These are phyloP conservation scores for Epinotia demarniana DNA, from an alignment of 2,888 invertebrate species.

Conservation along the genomic window DNA sequence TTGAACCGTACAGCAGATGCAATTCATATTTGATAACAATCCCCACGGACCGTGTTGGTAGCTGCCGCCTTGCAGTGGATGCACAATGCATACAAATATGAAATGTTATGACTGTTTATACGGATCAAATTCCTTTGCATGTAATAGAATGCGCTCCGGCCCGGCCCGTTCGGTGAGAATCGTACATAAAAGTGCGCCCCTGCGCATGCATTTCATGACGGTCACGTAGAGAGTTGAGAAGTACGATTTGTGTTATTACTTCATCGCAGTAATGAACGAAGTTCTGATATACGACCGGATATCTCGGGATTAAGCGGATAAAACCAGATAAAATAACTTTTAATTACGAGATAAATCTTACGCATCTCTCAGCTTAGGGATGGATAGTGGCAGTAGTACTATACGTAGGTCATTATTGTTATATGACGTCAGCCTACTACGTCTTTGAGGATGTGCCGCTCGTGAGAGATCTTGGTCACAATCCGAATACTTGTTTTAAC, in stretches of 20 bases:
- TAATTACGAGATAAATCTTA: conserved; percentile 42
- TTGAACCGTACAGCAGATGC: too few species aligned
- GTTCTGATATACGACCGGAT: conserved; percentile 42
- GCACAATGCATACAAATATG: too few species aligned
- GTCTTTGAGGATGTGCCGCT: background rate
- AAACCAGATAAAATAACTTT: conserved; percentile 41
- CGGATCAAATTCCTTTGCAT: too few species aligned
- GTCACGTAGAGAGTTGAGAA: conserved; percentile 41
- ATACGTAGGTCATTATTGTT: background rate
- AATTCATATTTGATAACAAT: too few species aligned
- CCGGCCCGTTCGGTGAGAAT: too few species aligned
- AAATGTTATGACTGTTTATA: too few species aligned
- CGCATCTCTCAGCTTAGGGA: conserved; percentile 12
- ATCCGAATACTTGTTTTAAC: too few species aligned
- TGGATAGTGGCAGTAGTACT: background rate
- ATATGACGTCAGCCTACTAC: background rate
- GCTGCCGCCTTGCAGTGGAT: too few species aligned
- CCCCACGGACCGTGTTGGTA: too few species aligned
- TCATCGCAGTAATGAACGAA: conserved; percentile 43
- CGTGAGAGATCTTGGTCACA: too few species aligned
- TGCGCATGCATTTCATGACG: conserved; percentile 2
- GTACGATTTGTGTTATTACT: conserved; percentile 41
- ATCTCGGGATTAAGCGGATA: conserved; percentile 29
- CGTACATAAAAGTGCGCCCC: too few species aligned
- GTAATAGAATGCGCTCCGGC: too few species aligned